Base-by-base conservation (phyloP, 2,888 invertebrate genomes). In the Zelleria hepariella region DNA sequence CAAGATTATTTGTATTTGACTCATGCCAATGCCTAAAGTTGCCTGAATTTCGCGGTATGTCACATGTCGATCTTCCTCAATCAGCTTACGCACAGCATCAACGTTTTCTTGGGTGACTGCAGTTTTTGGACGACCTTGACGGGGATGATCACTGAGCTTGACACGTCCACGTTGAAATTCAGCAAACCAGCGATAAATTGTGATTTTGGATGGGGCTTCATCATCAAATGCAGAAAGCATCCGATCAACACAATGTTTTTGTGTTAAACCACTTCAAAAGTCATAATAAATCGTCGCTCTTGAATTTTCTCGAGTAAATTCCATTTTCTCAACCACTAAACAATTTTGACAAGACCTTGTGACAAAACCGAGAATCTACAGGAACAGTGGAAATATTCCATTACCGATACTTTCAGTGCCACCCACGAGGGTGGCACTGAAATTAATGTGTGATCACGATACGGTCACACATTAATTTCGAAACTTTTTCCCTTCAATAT, bases 21-120 rank as follows among this genome's bases (percentile, higher is more conserved):
- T 60, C 58, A 58, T 60, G 58, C 59, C 42, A 15, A 58, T 58
- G 58, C 27, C 57, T 60, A 60, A 58, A 21, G 58, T 56, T 60
- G 57, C 57, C 60, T 23, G 58, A 59, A 60, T 58, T n/a, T n/a
- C n/a, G n/a, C n/a, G n/a, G n/a, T n/a, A n/a, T n/a, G n/a, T n/a
- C 20, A 53, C 52, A 62, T 56, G 48, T n/a, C 32, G 49, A 58
- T 58, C 58, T 62, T 56, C 56, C 55, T 58, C 58, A 23, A 60
- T 60, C 58, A 60, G 59, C 54, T 47, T 51, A 56, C 51, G 60
- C 53, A 60, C 59, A 59, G 49, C 47, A 55, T 59, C 60, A 25
- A 60, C 57, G 62, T 60, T 62, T 60, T 62, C 58, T 42, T 60
- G 58, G 58, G 42, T 60, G 26, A n/a, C n/a, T n/a, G n/a, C n/a